Conservation (phyloP, 1,140 invertebrate genomes). For the Mya arenaria region DNA sequence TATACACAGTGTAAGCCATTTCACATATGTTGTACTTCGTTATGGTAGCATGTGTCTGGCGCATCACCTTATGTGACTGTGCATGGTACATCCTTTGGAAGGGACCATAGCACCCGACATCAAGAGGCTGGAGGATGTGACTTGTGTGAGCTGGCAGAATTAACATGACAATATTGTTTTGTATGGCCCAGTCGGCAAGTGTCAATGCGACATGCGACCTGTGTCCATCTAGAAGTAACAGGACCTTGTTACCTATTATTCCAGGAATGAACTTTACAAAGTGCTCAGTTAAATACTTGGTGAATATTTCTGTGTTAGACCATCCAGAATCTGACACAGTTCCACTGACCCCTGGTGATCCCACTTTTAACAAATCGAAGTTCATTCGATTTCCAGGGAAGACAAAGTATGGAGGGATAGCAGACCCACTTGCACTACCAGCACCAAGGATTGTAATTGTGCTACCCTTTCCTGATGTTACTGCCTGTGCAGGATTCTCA, state of each 20-base stretch:
- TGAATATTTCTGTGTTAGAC: slow-evolving; percentile 27
- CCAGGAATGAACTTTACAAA: slow-evolving; percentile 47
- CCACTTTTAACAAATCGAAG: slow-evolving; percentile 55
- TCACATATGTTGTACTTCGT: slow-evolving; percentile 50
- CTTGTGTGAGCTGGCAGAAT: slow-evolving; percentile 43
- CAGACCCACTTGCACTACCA: slow-evolving; percentile 75
- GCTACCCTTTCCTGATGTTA: slow-evolving; percentile 77
- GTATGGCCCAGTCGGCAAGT: slow-evolving; percentile 52
- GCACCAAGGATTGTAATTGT: slow-evolving; percentile 79
- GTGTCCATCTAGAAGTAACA: slow-evolving; percentile 54
- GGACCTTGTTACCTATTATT: too few relatives aligned
- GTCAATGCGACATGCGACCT: slow-evolving; percentile 34
- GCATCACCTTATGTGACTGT: slow-evolving; percentile 32
- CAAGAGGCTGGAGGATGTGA: slow-evolving; percentile 51
- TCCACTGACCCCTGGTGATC: slow-evolving; percentile 1
- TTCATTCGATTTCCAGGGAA: slow-evolving; percentile 78
- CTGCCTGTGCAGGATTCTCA: slow-evolving; percentile 60
- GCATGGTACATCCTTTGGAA: slow-evolving; percentile 33
- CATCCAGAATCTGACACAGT: slow-evolving; percentile 44
- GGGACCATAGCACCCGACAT: slow-evolving; percentile 37
- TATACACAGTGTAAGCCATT: slow-evolving; percentile 46
- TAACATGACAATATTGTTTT: slow-evolving; percentile 50
- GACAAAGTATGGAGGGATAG: slow-evolving; percentile 77
- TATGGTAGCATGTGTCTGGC: slow-evolving; percentile 2
- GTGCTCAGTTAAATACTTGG: slow-evolving; percentile 24